phyloP scores from a whole-genome alignment of 2,888 invertebrate genomes.

The Conus canariensis region DNA sequence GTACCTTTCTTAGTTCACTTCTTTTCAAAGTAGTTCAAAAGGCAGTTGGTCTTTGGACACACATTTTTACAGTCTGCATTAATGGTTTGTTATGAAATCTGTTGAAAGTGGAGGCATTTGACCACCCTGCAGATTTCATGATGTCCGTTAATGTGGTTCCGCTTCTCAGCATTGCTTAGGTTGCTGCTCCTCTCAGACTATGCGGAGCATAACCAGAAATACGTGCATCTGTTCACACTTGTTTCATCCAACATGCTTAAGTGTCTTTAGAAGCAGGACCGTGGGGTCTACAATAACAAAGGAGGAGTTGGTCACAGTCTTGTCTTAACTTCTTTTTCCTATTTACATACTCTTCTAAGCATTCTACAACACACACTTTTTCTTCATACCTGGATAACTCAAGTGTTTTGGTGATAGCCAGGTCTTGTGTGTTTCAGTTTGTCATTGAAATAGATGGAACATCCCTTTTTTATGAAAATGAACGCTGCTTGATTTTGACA shows the following conservation, averaged over 20 bases:
- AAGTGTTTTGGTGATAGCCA: not conserved
- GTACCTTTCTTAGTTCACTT: not conserved
- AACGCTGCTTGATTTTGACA: not conserved
- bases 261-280: not conserved
- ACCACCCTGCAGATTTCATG: not conserved
- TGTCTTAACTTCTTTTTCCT: not conserved
- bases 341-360: not conserved
- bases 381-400: not conserved
- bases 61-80: not conserved
- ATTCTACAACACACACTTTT: not conserved
- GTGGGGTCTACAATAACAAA: not conserved
- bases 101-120: too few relatives aligned
- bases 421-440: not conserved
- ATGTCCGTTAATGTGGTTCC: not conserved
- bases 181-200: not conserved
- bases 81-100: too few relatives aligned
- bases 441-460: not conserved
- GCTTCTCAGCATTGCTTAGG: not conserved
- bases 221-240: not conserved
- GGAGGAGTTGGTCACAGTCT: not conserved
- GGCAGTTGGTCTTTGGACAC: not conserved
- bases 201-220: not conserved
- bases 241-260: not conserved
- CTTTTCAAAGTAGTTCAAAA: not conserved
- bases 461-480: too few relatives aligned